Percentiles rank a stretch among this genome's conserved stretches.
phyloP scores from a whole-genome alignment of 2,797 vertebrate genomes.

The Rhinophrynus dorsalis region DNA sequence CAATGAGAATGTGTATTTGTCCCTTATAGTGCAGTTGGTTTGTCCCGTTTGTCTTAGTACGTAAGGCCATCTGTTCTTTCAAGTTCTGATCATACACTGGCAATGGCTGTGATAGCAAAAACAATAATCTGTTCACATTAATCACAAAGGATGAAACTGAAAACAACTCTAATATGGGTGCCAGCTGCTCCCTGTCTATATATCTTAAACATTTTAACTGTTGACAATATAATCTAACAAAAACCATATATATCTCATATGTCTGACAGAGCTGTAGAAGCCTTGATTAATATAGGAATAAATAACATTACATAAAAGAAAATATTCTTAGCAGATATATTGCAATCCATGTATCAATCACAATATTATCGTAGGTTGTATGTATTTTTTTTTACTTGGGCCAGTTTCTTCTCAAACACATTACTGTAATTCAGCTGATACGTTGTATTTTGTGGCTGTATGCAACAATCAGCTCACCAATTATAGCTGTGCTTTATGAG shows the following conservation, averaged over 20 bases:
- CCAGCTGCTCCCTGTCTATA: constrained; percentile 1
- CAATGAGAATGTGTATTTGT: no score
- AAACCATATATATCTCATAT: neutral
- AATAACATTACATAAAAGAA: neutral
- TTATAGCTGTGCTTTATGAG: no score
- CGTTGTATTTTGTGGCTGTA: no score
- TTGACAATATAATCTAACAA: constrained; percentile 10
- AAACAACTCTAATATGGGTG: neutral
- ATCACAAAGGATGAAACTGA: neutral
- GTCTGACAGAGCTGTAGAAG: neutral
- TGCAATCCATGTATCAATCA: no score
- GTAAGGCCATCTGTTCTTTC: neutral
- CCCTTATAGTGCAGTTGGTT: no score
- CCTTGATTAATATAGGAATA: neutral
- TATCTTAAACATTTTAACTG: constrained; percentile 1
- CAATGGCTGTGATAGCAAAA: neutral
- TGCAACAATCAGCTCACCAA: no score
- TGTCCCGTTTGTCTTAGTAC: no score
- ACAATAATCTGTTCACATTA: constrained; percentile 1
- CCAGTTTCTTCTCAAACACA: no score
- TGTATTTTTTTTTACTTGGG: no score
- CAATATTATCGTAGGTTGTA: no score
- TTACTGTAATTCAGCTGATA: no score
- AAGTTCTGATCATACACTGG: neutral
- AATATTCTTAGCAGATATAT: neutral